phyloP scores from a whole-genome alignment of 2,888 invertebrate genomes.

The Serrognathus titanus region DNA sequence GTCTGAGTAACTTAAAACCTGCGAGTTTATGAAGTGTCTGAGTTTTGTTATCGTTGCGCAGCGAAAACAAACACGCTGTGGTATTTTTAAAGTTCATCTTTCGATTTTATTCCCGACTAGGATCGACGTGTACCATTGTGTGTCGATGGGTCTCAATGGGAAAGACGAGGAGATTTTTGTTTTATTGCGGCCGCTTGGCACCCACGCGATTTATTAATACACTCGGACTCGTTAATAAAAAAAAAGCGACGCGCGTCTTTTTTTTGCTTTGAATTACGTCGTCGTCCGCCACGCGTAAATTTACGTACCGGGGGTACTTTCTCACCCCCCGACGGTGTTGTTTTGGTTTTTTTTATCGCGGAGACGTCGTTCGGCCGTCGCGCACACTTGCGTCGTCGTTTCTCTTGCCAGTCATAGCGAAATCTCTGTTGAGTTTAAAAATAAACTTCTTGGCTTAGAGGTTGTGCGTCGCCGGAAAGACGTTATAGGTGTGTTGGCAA shows the following conservation, averaged over 20 bases:
- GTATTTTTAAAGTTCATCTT: too few relatives aligned
- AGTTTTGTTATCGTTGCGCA: too few relatives aligned
- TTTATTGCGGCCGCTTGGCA: conserved; percentile 9
- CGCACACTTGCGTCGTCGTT: conserved; percentile 25
- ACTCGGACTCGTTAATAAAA: neutral
- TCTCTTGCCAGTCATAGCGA: conserved; percentile 34
- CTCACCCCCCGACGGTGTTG: neutral
- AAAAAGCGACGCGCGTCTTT: too few relatives aligned
- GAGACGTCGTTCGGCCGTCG: neutral
- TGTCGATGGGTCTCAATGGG: too few relatives aligned
- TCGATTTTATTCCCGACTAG: too few relatives aligned
- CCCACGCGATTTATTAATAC: conserved; percentile 14
- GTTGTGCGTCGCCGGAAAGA: conserved; percentile 32
- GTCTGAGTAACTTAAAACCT: too few relatives aligned
- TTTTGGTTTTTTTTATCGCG: conserved; percentile 5
- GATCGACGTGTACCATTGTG: too few relatives aligned
- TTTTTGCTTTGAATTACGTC: too few relatives aligned
- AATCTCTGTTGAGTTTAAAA: conserved; percentile 37
- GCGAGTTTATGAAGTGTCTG: too few relatives aligned
- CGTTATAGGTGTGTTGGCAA: conserved; percentile 28
- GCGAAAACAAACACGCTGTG: too few relatives aligned
- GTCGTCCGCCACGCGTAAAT: too few relatives aligned
- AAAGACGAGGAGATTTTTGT: conserved; percentile 6
- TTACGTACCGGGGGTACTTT: too few relatives aligned
- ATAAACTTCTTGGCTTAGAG: conserved; percentile 39